phyloP scores from a whole-genome alignment of 2,113 vertebrate genomes.

The Nesoenas mayeri region DNA sequence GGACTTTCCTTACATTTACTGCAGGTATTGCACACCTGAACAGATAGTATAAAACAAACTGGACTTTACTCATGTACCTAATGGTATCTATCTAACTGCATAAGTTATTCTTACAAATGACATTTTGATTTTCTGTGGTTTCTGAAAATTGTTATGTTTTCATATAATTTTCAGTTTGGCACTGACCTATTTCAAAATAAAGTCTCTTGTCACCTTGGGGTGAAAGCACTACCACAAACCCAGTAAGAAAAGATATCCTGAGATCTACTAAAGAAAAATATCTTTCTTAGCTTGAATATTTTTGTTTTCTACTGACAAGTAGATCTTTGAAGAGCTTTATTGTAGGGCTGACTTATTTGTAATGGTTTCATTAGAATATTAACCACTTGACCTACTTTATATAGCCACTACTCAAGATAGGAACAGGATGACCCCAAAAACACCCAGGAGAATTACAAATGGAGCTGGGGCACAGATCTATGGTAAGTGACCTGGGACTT shows the following conservation, averaged over 20 bases:
- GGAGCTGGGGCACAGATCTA: neutral
- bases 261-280: neutral
- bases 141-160: neutral
- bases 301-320: neutral
- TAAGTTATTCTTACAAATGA: neutral
- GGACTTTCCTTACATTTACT: neutral
- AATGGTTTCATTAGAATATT: slow-evolving; percentile 20
- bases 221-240: neutral
- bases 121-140: neutral
- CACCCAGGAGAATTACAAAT: neutral
- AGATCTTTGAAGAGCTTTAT: neutral
- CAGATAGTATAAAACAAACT: neutral
- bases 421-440: slow-evolving; percentile 4
- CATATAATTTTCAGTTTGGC: neutral
- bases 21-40: neutral
- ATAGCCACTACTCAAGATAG: neutral
- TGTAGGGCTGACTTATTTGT: neutral
- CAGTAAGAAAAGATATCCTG: neutral
- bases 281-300: neutral
- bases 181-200: neutral
- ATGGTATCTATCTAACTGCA: neutral
- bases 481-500: neutral
- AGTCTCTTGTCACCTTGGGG: neutral
- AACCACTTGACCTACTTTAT: slow-evolving; percentile 8
- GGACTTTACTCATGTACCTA: neutral